Conservation (phyloP, 2,113 vertebrate genomes). For the Donacobius atricapilla region DNA sequence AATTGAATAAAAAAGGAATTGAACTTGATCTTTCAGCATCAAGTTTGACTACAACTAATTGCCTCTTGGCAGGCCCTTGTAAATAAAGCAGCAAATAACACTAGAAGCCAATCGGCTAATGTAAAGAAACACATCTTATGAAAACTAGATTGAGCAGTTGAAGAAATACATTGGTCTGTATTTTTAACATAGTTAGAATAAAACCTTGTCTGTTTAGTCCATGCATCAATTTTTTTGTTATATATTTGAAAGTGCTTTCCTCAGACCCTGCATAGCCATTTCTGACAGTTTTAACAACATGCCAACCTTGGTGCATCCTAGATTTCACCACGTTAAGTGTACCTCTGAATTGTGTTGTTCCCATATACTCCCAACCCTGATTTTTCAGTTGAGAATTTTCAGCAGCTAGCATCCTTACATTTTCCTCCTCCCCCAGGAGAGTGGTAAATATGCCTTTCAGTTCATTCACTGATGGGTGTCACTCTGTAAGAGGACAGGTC, state of each 20-base stretch:
- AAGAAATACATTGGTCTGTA: not conserved
- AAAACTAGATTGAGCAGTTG: not conserved
- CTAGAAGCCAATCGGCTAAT: not conserved
- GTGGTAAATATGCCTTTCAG: not conserved
- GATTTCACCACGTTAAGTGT: not conserved
- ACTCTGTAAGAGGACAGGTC: not conserved
- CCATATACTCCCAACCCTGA: not conserved
- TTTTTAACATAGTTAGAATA: not conserved
- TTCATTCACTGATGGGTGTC: not conserved
- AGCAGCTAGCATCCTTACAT: not conserved
- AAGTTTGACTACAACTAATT: not conserved
- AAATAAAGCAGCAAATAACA: not conserved
- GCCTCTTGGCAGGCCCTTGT: not conserved
- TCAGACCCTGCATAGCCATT: not conserved
- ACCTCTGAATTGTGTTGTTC: not conserved
- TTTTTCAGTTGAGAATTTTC: not conserved
- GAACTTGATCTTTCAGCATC: conserved; percentile 5
- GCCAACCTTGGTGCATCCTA: not conserved
- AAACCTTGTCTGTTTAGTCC: not conserved
- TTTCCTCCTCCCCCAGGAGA: not conserved
- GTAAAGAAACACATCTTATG: not conserved
- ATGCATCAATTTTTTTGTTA: not conserved
- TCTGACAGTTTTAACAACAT: not conserved
- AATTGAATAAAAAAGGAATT: conserved; percentile 8
- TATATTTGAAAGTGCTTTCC: not conserved